Base-by-base conservation (phyloP, 2,888 invertebrate species). In the Drosophila tripunctata region DNA sequence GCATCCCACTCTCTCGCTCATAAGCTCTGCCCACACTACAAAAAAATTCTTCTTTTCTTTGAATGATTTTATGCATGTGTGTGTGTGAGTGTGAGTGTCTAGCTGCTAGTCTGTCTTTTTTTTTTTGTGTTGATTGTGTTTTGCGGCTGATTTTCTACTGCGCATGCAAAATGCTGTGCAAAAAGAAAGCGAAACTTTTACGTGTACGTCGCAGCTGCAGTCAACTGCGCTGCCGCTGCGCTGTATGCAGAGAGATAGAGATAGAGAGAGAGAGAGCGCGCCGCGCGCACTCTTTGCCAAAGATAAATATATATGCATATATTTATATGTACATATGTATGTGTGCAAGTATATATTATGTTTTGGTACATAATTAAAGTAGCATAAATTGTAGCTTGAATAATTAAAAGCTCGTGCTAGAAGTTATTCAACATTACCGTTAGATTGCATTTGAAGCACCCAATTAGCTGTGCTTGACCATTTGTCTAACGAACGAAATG, bases 131-230 rank as follows among this genome's bases (percentile, higher is more conserved):
- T 48, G 67, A 60, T 51, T 47, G 31, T 63, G 10, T 57, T 48
- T 71, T 50, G 40, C 43, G 56, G 61, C 64, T 60, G 82, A 47
- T 70, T 75, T 67, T 57, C 85, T 82, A 78, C 78, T 88, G 85
- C 88, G 85, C 88, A 88, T 79, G 79, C 78, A 86, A 88, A 88
- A 87, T 84, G 24, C 48, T 86, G 77, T 74, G 85, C 79, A 88
- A 88, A 86, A 88, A 84, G 88, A 86, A 86, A 86, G 85, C 85
- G 85, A 86, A 86, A 88, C 62, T 79, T 81, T 78, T 71, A 74
- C 73, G 74, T 68, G 44, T 48, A 14, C 48, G 60, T 48, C 12
- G 33, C 10, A 35, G 41, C 36, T 75, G 64, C 64, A 57, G 51
- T 48, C 38, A 36, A 48, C 61, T 38, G 40, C 60, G 47, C 57